Conservation (phyloP, 2,113 vertebrate species). For the Myrmecobius fasciatus region DNA sequence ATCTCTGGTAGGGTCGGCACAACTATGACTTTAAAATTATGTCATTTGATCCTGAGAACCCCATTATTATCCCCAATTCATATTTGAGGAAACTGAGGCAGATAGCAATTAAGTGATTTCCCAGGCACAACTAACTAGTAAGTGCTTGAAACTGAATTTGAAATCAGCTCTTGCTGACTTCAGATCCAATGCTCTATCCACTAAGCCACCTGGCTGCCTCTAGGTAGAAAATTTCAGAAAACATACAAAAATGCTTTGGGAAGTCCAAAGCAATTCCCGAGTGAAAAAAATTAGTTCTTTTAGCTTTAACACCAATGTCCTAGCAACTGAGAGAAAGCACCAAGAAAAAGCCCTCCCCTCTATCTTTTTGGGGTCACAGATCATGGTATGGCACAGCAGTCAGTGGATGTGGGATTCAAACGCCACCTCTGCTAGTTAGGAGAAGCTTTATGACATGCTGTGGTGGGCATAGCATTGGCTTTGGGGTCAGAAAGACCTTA, state of each 20-base stretch:
- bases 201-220: not conserved
- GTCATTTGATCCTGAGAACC: not conserved
- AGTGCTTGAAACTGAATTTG: not conserved
- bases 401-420: not conserved
- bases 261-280: not conserved
- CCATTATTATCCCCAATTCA: not conserved
- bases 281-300: not conserved
- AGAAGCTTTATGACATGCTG: not conserved
- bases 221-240: not conserved
- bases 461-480: not conserved
- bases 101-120: not conserved
- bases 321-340: not conserved
- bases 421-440: not conserved
- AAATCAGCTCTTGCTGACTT: not conserved
- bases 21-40: not conserved
- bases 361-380: not conserved
- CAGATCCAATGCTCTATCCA: not conserved
- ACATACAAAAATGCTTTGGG: not conserved
- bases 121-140: not conserved
- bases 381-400: not conserved
- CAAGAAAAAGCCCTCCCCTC: not conserved
- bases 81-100: not conserved
- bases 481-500: not conserved
- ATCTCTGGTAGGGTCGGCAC: no score
- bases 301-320: not conserved